phyloP scores from a whole-genome alignment of 1,140 invertebrate species.

The Drosophila mayri region DNA sequence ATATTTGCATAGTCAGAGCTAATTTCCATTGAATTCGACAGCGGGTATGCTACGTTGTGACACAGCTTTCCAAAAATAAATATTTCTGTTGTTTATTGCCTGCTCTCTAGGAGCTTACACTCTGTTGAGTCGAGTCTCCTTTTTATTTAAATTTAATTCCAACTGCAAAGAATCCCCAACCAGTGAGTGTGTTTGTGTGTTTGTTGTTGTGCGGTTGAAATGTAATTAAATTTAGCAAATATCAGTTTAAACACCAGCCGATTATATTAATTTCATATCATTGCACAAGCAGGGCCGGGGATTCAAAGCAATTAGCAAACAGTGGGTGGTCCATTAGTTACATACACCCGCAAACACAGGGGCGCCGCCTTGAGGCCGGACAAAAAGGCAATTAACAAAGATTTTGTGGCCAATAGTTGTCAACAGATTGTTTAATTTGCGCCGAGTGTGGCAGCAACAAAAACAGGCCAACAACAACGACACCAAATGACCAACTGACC shows the following conservation, averaged over 20 bases:
- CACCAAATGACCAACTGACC: constrained; percentile 36
- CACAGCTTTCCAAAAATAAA: too few relatives aligned
- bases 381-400: constrained; percentile 69
- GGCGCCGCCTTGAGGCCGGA: constrained; percentile 31
- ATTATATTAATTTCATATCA: constrained; percentile 58
- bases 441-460: constrained; percentile 27
- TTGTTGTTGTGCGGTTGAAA: constrained; percentile 17
- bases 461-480: constrained; percentile 14
- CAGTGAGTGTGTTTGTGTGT: background rate
- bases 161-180: background rate
- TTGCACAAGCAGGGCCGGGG: constrained; percentile 18
- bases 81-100: too few relatives aligned
- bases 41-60: too few relatives aligned
- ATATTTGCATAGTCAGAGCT: too few relatives aligned
- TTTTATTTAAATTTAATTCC: background rate
- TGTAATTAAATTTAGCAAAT: constrained; percentile 49
- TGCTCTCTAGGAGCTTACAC: too few relatives aligned
- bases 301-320: constrained; percentile 42
- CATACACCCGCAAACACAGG: constrained; percentile 18
- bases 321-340: constrained; percentile 39
- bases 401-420: constrained; percentile 68
- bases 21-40: too few relatives aligned
- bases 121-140: background rate
- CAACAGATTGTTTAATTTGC: constrained; percentile 67
- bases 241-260: constrained; percentile 40